Conservation (phyloP, 2,113 vertebrate genomes). For the Sinocyclocheilus grahami region DNA sequence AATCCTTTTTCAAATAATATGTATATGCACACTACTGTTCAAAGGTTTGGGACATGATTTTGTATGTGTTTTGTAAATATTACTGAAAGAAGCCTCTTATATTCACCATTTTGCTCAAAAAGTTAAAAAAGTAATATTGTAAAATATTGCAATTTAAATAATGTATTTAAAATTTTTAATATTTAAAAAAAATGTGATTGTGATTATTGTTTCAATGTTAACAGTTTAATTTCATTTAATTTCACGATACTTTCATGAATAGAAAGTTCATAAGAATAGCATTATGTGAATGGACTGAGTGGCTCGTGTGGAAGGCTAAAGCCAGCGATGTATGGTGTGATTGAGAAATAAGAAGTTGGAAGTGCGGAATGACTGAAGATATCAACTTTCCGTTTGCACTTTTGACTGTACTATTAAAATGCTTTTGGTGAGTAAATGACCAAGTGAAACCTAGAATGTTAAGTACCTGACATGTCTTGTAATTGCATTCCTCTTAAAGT, state of each 20-base stretch:
- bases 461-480: not conserved
- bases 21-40: not conserved
- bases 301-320: not conserved
- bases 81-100: not conserved
- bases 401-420: not conserved
- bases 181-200: not conserved
- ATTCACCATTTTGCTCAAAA: not conserved
- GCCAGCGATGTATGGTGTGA: not conserved
- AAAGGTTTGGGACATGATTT: not conserved
- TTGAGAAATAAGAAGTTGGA: not conserved
- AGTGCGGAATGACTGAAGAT: not conserved
- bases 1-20: not conserved
- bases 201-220: not conserved
- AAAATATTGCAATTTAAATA: not conserved
- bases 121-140: not conserved
- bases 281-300: not conserved
- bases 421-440: not conserved
- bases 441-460: not conserved
- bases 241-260: not conserved
- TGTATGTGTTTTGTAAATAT: no score
- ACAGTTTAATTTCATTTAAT: not conserved
- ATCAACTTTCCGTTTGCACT: not conserved
- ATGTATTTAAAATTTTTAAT: not conserved
- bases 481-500: not conserved
- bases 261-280: not conserved